Percentiles rank a stretch among this genome's conserved stretches.
Conservation (phyloP, 2,888 invertebrate genomes). For the Drosophila demipolita region DNA sequence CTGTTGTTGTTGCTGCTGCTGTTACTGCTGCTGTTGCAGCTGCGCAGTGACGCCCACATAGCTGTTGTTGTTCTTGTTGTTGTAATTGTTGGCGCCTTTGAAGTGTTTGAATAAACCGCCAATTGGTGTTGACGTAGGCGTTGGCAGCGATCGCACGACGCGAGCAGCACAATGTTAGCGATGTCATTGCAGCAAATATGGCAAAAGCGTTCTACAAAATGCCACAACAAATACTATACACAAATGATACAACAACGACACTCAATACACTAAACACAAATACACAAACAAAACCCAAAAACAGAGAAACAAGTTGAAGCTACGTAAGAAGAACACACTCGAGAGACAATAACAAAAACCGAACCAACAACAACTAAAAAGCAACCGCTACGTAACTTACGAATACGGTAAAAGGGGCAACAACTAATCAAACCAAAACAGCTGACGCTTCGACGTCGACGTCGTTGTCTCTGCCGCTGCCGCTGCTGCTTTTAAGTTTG, state of each 20-base stretch:
- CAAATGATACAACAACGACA: conserved; percentile 34
- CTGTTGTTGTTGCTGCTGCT: conserved; percentile 23
- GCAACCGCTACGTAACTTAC: conserved; percentile 36
- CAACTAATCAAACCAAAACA: conserved; percentile 51
- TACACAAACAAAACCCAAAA: conserved; percentile 41
- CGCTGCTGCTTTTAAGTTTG: conserved; percentile 48
- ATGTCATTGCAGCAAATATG: conserved; percentile 64
- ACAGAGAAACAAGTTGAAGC: conserved; percentile 57
- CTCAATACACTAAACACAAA: conserved; percentile 29
- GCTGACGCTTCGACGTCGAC: conserved; percentile 55
- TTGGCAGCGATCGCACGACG: conserved; percentile 58
- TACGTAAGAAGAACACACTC: conserved; percentile 58
- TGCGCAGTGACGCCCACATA: conserved; percentile 63
- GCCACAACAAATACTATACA: conserved; percentile 32
- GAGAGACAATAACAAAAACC: conserved; percentile 35
- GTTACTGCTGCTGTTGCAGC: conserved; percentile 46
- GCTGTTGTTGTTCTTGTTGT: conserved; percentile 14
- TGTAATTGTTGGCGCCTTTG: conserved; percentile 75
- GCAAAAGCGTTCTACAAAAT: conserved; percentile 38
- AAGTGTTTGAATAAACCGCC: conserved; percentile 70
- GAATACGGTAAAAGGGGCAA: conserved; percentile 7
- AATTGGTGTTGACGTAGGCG: conserved; percentile 56
- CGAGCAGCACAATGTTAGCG: conserved; percentile 68
- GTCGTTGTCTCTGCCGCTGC: conserved; percentile 31
- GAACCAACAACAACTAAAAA: conserved; percentile 34